Percentiles rank a stretch among this genome's conserved stretches.
Conservation (phyloP, 2,888 invertebrate species). For the Caenorhabditis macrosperma region DNA sequence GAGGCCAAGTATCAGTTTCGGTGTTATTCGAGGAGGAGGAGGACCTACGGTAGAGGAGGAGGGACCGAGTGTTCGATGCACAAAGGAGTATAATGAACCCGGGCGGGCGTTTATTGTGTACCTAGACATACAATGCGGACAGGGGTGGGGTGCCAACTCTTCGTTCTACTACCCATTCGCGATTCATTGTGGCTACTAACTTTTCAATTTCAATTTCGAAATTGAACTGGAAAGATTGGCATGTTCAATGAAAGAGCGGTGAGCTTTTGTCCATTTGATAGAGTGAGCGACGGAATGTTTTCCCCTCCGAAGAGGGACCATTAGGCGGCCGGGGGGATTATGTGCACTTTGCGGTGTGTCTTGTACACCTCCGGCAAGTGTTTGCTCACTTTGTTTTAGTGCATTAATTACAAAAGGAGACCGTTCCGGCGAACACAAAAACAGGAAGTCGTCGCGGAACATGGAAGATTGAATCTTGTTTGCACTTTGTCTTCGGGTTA, state of each 20-base stretch:
- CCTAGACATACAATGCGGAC: constrained; percentile 8
- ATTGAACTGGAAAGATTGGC: not conserved
- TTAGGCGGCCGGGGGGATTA: constrained; percentile 8
- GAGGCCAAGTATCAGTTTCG: constrained; percentile 14
- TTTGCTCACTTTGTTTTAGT: constrained; percentile 52
- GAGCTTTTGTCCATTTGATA: no score
- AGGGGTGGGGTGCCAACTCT: no score
- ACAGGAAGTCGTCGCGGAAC: constrained; percentile 34
- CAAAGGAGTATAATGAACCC: constrained; percentile 26
- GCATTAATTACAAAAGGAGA: constrained; percentile 55
- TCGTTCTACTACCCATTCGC: not conserved
- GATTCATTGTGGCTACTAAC: no score
- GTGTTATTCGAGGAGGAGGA: constrained; percentile 8
- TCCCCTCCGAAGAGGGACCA: not conserved
- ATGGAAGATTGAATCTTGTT: not conserved
- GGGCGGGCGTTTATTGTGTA: constrained; percentile 10
- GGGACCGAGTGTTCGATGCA: constrained; percentile 17
- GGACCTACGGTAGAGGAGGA: not conserved
- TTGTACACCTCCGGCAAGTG: constrained; percentile 25
- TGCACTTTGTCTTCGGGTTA: constrained; percentile 1
- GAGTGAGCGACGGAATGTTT: not conserved
- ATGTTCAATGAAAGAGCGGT: not conserved
- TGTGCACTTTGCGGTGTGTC: constrained; percentile 27
- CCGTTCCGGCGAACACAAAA: constrained; percentile 16
- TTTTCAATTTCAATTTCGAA: not conserved